Evolutionary conservation across 2,888 invertebrate genomes (phyloP), one percentile per base, ranked within the genome.

Genomic region (Eupithecia vulgata): DNA sequence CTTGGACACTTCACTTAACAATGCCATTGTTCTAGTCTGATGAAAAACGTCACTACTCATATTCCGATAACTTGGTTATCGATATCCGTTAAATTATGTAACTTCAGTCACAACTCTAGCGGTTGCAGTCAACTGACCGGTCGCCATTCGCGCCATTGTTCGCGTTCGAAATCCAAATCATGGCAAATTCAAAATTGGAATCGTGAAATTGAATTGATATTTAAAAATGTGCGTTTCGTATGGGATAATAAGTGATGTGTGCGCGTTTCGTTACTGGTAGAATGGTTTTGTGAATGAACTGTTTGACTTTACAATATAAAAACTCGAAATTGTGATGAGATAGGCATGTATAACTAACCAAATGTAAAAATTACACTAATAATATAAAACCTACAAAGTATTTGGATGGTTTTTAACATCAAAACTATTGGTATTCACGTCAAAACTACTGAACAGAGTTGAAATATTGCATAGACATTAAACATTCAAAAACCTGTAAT

Each of bases 81-180:
- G 57, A 57, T 25, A 57, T 57, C 25, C 57, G 57, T 12, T 25
- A 25, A 25, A 57, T 57, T 57, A 64, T 48, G n/a, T 34, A 13
- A 30, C 57, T 45, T 52, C 48, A 6, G 21, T 67, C 72, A 68
- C 75, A 68, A 65, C 75, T 68, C 72, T 72, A 75, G 17, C 57
- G 30, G 71, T 66, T 52, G 42, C 48, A 68, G 72, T 70, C 67
- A 70, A 66, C 73, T 71, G 71, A 68, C 42, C 68, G 64, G 76
- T 78, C 62, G 73, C 77, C 81, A 81, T 71, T 71, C 78, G 75
- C 75, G 77, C 84, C 81, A 85, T 87, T 86, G 85, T 87, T 81
- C 79, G 78, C 78, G 74, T 81, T 79, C 79, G 77, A 78, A 81
- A 79, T 83, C 83, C 81, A 75, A 83, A 82, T 77, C 73, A 75